Evolutionary conservation across 2,113 vertebrate genomes (phyloP), one percentile per base, ranked within the genome.

Genomic region (Petromus typicus): DNA sequence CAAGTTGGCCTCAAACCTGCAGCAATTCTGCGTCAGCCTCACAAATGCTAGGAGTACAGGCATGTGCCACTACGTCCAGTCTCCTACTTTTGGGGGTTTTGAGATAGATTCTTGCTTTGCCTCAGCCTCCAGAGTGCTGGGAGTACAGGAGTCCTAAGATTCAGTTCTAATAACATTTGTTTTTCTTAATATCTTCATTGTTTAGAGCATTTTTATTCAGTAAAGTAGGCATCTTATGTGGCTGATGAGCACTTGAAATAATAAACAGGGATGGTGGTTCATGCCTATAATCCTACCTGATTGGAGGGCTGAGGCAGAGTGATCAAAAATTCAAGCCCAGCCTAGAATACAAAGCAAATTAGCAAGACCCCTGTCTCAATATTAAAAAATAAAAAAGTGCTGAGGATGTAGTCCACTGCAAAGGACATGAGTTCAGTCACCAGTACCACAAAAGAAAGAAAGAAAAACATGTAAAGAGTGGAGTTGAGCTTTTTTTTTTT

Each of bases 111-210:
- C 20, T 71, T 37, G 18, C n/a, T 71, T 22, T 48, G 27, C 13
- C 7, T 78, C 75, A 78, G 27, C 75, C 45, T 78, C 75, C 27
- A 27, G 48, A 51, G 23, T 78, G 27, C 75, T 51, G 27, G 45
- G 6, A 51, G 51, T 51, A 48, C 16, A 78, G 45, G 27, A 8
- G 25, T 78, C 30, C 54, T 45, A 75, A 71, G 45, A 11, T 82
- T 96, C 45, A 54, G 2, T 69, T 81, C 37, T 56, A 93, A 0
- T 76, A 64, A 80, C 22, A 73, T 73, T 73, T 45, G 71, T 34
- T 93, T 95, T 93, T 69, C 61, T 69, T 91, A 61, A 83, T 92
- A 71, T 90, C 54, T 16, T 89, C 17, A n/a, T 78, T 76, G 66
- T 83, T 92, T 61, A 88, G 57, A 84, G 14, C n/a, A 64, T 23